Evolutionary conservation across 2,113 vertebrate genomes (phyloP), one percentile per base, ranked within the genome.

Genomic region (Lycaon pictus): DNA sequence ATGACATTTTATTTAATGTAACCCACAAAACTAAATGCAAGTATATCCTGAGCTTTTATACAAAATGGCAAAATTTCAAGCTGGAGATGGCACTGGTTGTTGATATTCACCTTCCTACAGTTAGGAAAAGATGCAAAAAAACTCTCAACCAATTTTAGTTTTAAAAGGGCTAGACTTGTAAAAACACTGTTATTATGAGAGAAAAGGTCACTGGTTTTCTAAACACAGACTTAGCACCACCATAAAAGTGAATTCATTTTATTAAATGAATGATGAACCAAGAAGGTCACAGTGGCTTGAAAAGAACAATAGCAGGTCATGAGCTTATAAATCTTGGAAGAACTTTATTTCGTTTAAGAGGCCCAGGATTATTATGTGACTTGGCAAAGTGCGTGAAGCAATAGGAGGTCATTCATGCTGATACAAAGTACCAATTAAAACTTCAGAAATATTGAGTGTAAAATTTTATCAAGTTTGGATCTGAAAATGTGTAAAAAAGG

Each of bases 161-260:
- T 76, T 81, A 87, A 95, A 56, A 95, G 25, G 43, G 4, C 29
- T 81, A 81, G 72, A 87, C 79, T 95, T 95, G 32, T 84, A 89
- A 90, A 96, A 97, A 60, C 51, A 23, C 35, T 35, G 9, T 72
- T 92, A 94, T 83, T 93, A 76, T 81, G 65, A 89, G n/a, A 96
- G 62, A 97, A 96, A 96, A 98, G 80, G 74, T 97, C 93, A 95
- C 85, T 95, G 84, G 15, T 88, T 89, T 96, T 95, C 91, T 92
- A 97, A 97, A 95, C 85, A 91, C 83, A 82, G 72, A 76, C 62
- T 86, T 89, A 94, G 62, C 29, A 92, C 51, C 23, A 91, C 19
- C 22, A 86, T 97, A 95, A 97, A 96, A 89, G 55, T 86, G n/a
- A 97, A 94, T 92, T 89, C 81, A 93, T 95, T 94, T 97, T 96